Evolutionary conservation across 2,888 invertebrate genomes (phyloP), one percentile per base, ranked within the genome.

Genomic region (Augiades crinisus): DNA sequence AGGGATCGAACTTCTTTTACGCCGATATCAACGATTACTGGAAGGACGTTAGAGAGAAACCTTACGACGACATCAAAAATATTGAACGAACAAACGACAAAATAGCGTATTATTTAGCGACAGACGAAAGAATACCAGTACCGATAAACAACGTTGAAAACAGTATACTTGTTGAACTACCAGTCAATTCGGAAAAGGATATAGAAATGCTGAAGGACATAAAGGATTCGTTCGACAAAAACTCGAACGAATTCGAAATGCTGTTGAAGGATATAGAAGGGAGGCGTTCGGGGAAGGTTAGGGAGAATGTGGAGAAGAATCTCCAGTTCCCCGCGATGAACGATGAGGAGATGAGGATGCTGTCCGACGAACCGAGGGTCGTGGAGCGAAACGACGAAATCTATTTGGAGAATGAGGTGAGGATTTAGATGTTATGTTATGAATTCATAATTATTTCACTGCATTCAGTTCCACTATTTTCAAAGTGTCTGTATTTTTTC

Each of bases 401-500:
- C 0, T 62, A 64, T 1, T 72, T 91, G 47, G 83, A 85, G 2
- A 91, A 91, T 67, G 76, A 85, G 65, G 91, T 91, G 56, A 67
- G 38, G n/a, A n/a, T n/a, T n/a, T n/a, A 14, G 13, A 2, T 13
- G 13, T 3, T 2, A 3, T 30, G 6, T 30, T 30, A 27, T 27
- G 1, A 24, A n/a, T n/a, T n/a, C n/a, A n/a, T n/a, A n/a, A n/a
- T n/a, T n/a, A n/a, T n/a, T n/a, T n/a, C n/a, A n/a, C n/a, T n/a
- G n/a, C n/a, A n/a, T n/a, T n/a, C n/a, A n/a, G n/a, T n/a, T n/a
- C n/a, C n/a, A n/a, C n/a, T n/a, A n/a, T n/a, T n/a, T n/a, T n/a
- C n/a, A n/a, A n/a, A n/a, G n/a, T n/a, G n/a, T n/a, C n/a, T n/a
- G n/a, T n/a, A n/a, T n/a, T n/a, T n/a, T n/a, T n/a, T n/a, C n/a